A percentile compares a stretch with the other conserved stretches of the same genome.
Evolutionary conservation across 2,113 vertebrate species (phyloP).

Genomic region (Archocentrus centrarchus): DNA sequence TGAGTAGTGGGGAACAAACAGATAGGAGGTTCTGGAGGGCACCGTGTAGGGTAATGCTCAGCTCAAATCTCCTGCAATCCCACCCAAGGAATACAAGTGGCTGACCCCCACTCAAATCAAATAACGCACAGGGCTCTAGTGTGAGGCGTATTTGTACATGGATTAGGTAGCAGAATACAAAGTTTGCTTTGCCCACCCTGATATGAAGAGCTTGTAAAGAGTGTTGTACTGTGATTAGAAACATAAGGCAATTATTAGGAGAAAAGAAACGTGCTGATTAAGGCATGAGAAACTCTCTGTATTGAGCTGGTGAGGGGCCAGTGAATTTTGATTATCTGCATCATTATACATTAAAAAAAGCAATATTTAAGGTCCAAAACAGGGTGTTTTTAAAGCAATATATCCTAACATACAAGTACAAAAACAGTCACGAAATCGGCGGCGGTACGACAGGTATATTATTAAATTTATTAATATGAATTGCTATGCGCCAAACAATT

Average conservation of each 20-base stretch:
- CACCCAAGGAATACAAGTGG: slow-evolving; percentile 86
- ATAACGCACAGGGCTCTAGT: slow-evolving; percentile 67
- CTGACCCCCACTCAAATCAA: slow-evolving; percentile 81
- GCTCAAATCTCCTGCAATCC: slow-evolving; percentile 80
- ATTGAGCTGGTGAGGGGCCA: slow-evolving; percentile 30
- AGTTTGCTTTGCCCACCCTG: slow-evolving; percentile 52
- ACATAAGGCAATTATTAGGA: slow-evolving; percentile 70
- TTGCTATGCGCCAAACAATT: neutral
- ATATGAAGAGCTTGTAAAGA: slow-evolving; percentile 68
- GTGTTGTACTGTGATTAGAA: slow-evolving; percentile 77
- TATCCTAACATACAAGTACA: slow-evolving; percentile 2
- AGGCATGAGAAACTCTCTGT: slow-evolving; percentile 38
- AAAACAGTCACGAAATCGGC: neutral
- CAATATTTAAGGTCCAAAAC: neutral
- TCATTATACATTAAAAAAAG: slow-evolving; percentile 26
- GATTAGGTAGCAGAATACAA: slow-evolving; percentile 75
- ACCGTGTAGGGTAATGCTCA: slow-evolving; percentile 75
- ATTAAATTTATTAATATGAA: neutral
- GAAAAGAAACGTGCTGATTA: slow-evolving; percentile 46
- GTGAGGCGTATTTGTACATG: slow-evolving; percentile 75
- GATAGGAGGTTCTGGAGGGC: slow-evolving; percentile 74
- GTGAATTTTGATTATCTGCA: slow-evolving; percentile 39
- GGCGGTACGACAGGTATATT: no score
- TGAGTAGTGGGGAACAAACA: slow-evolving; percentile 82
- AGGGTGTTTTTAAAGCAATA: neutral